Evolutionary conservation across 2,113 vertebrate genomes (phyloP).

Genomic region (Pholis gunnellus): DNA sequence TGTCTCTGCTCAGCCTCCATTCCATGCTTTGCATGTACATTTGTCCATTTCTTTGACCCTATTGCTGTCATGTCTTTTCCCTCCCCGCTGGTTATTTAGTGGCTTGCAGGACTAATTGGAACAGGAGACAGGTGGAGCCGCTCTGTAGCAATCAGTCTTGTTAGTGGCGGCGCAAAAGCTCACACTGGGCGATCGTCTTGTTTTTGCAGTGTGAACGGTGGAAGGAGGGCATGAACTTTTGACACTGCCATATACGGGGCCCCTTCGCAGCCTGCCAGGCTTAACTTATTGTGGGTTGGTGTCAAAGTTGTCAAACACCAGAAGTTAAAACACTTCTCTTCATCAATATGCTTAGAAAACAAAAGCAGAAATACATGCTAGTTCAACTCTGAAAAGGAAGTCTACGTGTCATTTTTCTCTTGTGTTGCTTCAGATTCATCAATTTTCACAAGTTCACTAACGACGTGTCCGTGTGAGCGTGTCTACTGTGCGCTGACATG

Average conservation of each 20-base stretch:
- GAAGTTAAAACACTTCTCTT: conserved; percentile 19
- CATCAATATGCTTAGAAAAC: neutral
- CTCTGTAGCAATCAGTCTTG: conserved; percentile 89
- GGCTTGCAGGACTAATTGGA: conserved; percentile 88
- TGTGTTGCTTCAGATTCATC: neutral
- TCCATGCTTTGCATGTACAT: conserved; percentile 30
- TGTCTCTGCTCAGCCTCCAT: conserved; percentile 13
- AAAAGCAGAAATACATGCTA: neutral
- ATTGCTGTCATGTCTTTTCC: conserved; percentile 5
- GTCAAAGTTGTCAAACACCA: conserved; percentile 17
- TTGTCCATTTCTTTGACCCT: conserved; percentile 23
- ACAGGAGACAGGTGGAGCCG: conserved; percentile 87
- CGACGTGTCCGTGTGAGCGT: conserved; percentile 43
- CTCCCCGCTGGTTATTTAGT: conserved; percentile 80
- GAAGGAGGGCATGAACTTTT: conserved; percentile 87
- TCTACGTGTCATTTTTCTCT: neutral
- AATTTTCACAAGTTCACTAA: neutral
- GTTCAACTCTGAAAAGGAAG: neutral
- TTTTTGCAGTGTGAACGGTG: conserved; percentile 88
- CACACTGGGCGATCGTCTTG: conserved; percentile 84
- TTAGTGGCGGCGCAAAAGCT: conserved; percentile 79
- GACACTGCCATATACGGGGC: conserved; percentile 66
- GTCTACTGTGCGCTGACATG: conserved; percentile 53
- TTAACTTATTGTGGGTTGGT: conserved; percentile 49
- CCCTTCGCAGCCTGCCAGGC: conserved; percentile 37